Conservation (phyloP, 2,113 vertebrate species). For the Eonycteris spelaea region DNA sequence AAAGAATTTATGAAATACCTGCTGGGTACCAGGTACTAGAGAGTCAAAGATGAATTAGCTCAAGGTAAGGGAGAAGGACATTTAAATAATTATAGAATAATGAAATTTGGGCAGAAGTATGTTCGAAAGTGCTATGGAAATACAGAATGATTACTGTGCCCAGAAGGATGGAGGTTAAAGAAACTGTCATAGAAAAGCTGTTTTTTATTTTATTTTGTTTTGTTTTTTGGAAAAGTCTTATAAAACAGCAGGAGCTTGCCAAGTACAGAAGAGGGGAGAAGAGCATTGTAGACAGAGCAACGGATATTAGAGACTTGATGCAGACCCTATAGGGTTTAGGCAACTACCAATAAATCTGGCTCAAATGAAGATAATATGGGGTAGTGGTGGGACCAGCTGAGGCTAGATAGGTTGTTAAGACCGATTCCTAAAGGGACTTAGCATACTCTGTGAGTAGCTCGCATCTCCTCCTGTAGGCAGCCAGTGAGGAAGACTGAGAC, state of each 20-base stretch:
- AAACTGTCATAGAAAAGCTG: background rate
- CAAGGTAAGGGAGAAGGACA: background rate
- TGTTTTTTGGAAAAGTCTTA: background rate
- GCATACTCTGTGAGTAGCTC: background rate
- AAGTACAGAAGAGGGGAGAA: background rate
- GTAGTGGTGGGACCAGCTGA: background rate
- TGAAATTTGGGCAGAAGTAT: background rate
- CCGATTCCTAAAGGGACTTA: background rate
- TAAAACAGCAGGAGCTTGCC: background rate
- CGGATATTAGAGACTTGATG: background rate
- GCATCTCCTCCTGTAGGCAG: background rate
- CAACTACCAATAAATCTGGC: background rate
- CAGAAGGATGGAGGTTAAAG: background rate
- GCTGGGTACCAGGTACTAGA: background rate
- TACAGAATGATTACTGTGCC: background rate
- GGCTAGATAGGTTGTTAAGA: background rate
- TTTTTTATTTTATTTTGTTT: background rate
- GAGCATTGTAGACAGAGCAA: background rate
- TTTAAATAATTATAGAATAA: background rate
- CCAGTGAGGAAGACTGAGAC: background rate
- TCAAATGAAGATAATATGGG: background rate
- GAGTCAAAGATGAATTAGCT: conserved; percentile 9
- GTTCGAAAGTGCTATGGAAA: background rate
- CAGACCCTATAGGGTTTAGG: background rate
- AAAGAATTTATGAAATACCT: background rate